Conservation (phyloP, 2,797 vertebrate genomes). For the Myiotriccus ornatus region DNA sequence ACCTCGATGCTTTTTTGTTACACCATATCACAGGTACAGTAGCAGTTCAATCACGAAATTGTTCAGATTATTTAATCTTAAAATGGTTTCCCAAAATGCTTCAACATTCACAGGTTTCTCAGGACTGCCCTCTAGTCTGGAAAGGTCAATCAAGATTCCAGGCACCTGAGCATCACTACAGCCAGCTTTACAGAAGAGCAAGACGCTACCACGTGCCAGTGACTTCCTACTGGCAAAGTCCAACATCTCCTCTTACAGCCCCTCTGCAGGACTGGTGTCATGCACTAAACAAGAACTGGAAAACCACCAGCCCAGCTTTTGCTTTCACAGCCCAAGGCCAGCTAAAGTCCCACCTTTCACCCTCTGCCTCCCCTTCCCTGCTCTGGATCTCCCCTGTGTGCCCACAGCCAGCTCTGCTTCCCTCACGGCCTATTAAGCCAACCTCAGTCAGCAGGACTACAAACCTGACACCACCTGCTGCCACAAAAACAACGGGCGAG, state of each 20-base stretch:
- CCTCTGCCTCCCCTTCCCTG: background rate
- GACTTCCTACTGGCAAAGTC: background rate
- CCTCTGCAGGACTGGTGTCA: background rate
- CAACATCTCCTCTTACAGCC: background rate
- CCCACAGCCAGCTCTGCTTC: background rate
- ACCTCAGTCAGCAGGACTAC: background rate
- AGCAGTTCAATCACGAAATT: background rate
- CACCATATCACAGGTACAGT: background rate
- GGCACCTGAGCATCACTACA: background rate
- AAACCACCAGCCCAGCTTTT: background rate
- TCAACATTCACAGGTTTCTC: background rate
- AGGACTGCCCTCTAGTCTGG: background rate
- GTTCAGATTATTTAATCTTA: background rate
- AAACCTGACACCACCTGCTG: background rate
- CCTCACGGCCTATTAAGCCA: background rate
- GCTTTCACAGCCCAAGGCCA: background rate
- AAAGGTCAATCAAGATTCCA: background rate
- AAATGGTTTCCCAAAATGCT: background rate
- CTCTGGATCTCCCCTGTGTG: fast-evolving
- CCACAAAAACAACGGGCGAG: background rate
- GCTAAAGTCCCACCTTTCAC: background rate
- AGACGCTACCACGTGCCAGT: background rate
- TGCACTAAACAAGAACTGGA: fast-evolving
- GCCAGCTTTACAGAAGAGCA: background rate
- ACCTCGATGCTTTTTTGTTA: background rate